phyloP scores from a whole-genome alignment of 2,888 invertebrate species.

The Melieria omissa region DNA sequence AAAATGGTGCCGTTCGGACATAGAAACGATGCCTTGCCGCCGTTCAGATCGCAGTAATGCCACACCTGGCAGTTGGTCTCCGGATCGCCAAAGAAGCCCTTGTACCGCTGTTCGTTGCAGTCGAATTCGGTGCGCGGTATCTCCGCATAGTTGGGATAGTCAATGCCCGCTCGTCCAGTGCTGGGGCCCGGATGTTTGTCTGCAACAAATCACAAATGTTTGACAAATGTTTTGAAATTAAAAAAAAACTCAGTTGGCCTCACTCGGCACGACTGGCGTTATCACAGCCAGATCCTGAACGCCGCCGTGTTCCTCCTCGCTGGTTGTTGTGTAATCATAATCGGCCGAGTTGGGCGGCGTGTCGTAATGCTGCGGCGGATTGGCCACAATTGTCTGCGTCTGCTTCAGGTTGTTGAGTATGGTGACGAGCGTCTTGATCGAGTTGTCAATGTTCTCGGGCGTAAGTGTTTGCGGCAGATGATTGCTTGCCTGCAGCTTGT shows the following conservation, averaged over 20 bases:
- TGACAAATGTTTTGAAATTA: too few relatives aligned
- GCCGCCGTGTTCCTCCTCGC: conserved; percentile 49
- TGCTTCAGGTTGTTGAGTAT: conserved; percentile 77
- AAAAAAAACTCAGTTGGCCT: conserved; percentile 32
- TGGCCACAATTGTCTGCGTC: conserved; percentile 62
- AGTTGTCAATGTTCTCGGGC: conserved; percentile 81
- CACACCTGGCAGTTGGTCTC: conserved; percentile 90
- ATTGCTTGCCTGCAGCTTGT: conserved; percentile 79
- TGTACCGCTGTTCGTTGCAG: conserved; percentile 87
- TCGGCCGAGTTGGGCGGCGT: conserved; percentile 48
- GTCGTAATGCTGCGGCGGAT: conserved; percentile 63
- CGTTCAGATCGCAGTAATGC: conserved; percentile 92
- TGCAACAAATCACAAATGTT: conserved; percentile 23
- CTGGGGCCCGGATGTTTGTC: conserved; percentile 70
- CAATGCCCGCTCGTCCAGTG: conserved; percentile 74
- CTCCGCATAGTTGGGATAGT: conserved; percentile 81
- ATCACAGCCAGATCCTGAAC: conserved; percentile 34
- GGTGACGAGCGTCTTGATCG: conserved; percentile 80
- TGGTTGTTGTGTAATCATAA: conserved; percentile 58
- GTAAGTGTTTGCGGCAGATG: conserved; percentile 81
- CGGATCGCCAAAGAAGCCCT: conserved; percentile 90
- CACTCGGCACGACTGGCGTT: conserved; percentile 52
- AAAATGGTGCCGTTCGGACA: conserved; percentile 93
- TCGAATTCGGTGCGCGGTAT: conserved; percentile 83
- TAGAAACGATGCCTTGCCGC: conserved; percentile 88